Evolutionary conservation across 2,888 invertebrate species (phyloP).

Genomic region (Cataglyphis altisquamis): DNA sequence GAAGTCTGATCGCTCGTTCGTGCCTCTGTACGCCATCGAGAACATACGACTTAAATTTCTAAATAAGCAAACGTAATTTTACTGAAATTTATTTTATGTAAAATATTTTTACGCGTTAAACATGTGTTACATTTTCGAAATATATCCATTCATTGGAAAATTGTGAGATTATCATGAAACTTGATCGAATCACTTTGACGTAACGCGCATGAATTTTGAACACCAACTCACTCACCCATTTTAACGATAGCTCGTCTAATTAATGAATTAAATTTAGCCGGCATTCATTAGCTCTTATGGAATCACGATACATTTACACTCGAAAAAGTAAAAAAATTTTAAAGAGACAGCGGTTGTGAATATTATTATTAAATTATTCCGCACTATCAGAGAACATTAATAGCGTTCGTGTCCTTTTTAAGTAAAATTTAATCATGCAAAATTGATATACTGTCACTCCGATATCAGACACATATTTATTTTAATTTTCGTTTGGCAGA

Average conservation of each 20-base stretch:
- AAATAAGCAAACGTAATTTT: not conserved
- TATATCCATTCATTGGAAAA: not conserved
- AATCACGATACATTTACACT: not conserved
- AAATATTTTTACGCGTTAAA: not conserved
- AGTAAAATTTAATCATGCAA: not conserved
- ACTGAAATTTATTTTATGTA: not conserved
- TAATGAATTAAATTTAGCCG: not conserved
- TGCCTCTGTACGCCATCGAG: slow-evolving; percentile 10
- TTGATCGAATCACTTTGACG: not conserved
- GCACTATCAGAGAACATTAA: not conserved
- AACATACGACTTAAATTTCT: not conserved
- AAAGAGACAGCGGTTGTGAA: not conserved
- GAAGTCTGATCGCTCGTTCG: not conserved
- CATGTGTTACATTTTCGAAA: not conserved
- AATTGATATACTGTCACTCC: not conserved
- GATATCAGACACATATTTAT: not conserved
- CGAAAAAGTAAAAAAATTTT: not conserved
- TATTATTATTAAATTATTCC: slow-evolving; percentile 16
- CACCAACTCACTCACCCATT: not conserved
- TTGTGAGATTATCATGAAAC: not conserved
- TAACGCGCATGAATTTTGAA: not conserved
- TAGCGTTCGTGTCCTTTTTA: not conserved
- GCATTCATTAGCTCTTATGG: not conserved
- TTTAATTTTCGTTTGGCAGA: not conserved
- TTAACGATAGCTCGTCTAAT: not conserved